Evolutionary conservation across 2,888 invertebrate species (phyloP), one percentile per base, ranked within the genome.

Genomic region (Erebia ligea): DNA sequence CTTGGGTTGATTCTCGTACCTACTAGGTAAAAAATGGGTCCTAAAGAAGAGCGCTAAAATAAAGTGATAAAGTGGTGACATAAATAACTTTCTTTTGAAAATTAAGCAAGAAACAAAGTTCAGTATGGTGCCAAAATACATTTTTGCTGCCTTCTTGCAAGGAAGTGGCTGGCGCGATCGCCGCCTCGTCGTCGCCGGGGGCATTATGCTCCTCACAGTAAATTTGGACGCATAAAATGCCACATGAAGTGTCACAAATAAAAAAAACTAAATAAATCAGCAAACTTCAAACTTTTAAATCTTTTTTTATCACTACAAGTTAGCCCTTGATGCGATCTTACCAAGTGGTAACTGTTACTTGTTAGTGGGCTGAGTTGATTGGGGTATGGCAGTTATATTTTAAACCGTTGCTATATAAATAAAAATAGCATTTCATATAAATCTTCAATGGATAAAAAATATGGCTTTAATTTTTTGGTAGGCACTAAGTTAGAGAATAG

Each of bases 131-230:
- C 88, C 88, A 89, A 90, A 88, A 87, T 82, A 85, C 85, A 81
- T 87, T 90, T 89, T 87, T 88, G 84, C 77, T 81, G 82, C 81
- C 82, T 86, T 82, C 85, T 85, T 79, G 79, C 82, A 81, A 83
- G 85, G 83, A 78, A 79, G 78, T 78, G 88, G 87, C 88, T 87
- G 86, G 81, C 78, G 76, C 76, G 78, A 81, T 75, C 80, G 83
- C 81, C 88, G 85, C 82, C 88, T 76, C 76, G 77, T 70, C 81
- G 89, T 79, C 89, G 89, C 89, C 90, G 81, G 17, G 74, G 81
- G 82, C 88, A 84, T 86, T 87, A 82, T 74, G 74, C 74, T 75
- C 76, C 73, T 72, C 74, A 72, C 74, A 70, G 70, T 58, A 65
- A 75, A 73, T 73, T 73, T 64, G 75, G 76, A 73, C 70, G 68